Evolutionary conservation across 1,140 invertebrate species (phyloP).

Genomic region (Megathymus violae): DNA sequence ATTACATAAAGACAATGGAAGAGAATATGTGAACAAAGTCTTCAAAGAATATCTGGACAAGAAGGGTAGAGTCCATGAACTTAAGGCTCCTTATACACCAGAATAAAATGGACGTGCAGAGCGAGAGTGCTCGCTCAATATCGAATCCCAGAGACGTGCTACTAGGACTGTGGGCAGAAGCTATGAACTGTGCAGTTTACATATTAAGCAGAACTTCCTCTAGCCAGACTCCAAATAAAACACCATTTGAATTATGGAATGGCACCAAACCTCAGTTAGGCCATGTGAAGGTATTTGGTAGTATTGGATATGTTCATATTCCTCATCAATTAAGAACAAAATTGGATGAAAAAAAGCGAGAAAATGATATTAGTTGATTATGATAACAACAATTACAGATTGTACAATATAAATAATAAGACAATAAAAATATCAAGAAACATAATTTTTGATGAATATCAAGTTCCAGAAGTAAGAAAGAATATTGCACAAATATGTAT

Average conservation of each 20-base stretch:
- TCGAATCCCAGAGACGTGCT: slow-evolving; percentile 46
- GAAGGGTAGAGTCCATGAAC: slow-evolving; percentile 53
- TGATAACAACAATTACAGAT: slow-evolving; percentile 42
- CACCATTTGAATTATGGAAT: slow-evolving; percentile 41
- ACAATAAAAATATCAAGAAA: slow-evolving; percentile 49
- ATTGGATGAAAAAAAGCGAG: slow-evolving; percentile 39
- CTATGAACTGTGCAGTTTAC: no score
- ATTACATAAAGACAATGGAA: slow-evolving; percentile 63
- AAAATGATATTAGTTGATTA: slow-evolving; percentile 46
- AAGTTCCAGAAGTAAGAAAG: slow-evolving; percentile 32
- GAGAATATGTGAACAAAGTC: slow-evolving; percentile 56
- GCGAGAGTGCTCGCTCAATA: slow-evolving; percentile 55
- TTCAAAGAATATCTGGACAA: slow-evolving; percentile 49
- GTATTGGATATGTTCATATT: slow-evolving; percentile 43
- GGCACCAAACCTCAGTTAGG: slow-evolving; percentile 37
- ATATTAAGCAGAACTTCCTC: no score
- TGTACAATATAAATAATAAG: slow-evolving; percentile 40
- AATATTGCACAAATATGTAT: slow-evolving; percentile 38
- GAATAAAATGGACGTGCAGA: slow-evolving; percentile 76
- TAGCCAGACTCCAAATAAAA: slow-evolving; percentile 4
- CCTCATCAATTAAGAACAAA: slow-evolving; percentile 44
- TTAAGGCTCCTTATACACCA: slow-evolving; percentile 53
- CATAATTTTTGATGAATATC: slow-evolving; percentile 47
- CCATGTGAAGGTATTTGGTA: slow-evolving; percentile 41
- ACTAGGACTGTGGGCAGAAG: neutral